A percentile compares a stretch with the other conserved stretches of the same genome.
Conservation (phyloP, 2,113 vertebrate genomes). For the Megaceryle torquata region DNA sequence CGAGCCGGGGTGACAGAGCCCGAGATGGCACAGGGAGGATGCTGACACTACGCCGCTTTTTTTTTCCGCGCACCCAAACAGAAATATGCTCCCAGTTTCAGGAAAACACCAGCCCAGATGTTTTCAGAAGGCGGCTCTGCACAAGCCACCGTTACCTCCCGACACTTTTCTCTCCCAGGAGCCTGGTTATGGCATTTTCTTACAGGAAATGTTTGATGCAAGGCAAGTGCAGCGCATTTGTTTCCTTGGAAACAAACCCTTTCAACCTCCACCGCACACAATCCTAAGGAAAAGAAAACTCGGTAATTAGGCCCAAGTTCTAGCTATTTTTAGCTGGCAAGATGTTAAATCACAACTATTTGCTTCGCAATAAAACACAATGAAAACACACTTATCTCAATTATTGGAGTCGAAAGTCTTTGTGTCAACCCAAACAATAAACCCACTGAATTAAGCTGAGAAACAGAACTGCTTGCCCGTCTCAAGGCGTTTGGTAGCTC, state of each 20-base stretch:
- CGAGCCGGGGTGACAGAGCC: background rate
- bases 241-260: slow-evolving; percentile 83
- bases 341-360: slow-evolving; percentile 46
- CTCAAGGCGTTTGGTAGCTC: background rate
- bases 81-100: background rate
- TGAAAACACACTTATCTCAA: background rate
- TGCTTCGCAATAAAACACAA: slow-evolving; percentile 16
- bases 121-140: background rate
- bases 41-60: background rate
- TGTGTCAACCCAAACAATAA: slow-evolving; percentile 2
- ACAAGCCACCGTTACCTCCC: background rate
- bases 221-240: slow-evolving; percentile 61
- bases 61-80: background rate
- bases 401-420: slow-evolving; percentile 24
- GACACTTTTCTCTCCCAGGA: slow-evolving; percentile 18
- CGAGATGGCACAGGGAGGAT: rapidly evolving
- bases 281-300: slow-evolving; percentile 61
- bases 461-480: background rate
- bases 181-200: slow-evolving; percentile 57
- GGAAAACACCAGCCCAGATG: background rate
- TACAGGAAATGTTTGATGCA: slow-evolving; percentile 45
- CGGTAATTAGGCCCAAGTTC: slow-evolving; percentile 55
- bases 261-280: slow-evolving; percentile 65
- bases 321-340: slow-evolving; percentile 67
- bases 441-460: background rate